Conservation (phyloP, 2,113 vertebrate genomes). For the Nannospalax galili region DNA sequence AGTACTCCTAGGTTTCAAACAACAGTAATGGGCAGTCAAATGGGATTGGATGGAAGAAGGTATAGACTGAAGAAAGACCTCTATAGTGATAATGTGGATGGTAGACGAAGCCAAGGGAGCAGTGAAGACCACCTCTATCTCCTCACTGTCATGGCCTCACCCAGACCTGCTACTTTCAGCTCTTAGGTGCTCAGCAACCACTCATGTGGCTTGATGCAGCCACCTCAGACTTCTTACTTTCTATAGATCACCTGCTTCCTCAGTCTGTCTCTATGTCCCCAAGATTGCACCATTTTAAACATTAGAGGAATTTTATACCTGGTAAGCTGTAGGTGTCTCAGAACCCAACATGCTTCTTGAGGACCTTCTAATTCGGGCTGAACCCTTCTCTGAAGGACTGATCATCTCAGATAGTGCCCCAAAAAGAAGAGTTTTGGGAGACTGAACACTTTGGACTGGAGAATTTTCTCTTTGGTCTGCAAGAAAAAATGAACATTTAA, state of each 20-base stretch:
- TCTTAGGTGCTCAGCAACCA: too few relatives aligned
- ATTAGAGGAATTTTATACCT: constrained; percentile 84
- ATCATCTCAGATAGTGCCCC: constrained; percentile 85
- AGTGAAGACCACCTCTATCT: too few relatives aligned
- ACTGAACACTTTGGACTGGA: constrained; percentile 81
- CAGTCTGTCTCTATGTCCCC: neutral
- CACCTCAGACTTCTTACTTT: neutral
- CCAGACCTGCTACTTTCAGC: neutral
- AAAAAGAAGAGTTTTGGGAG: constrained; percentile 94
- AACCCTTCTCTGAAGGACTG: constrained; percentile 80
- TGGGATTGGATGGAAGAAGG: neutral
- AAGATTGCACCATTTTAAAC: neutral
- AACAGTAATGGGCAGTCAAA: neutral
- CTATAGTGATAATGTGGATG: neutral
- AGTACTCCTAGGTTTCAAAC: neutral
- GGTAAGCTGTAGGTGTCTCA: constrained; percentile 82
- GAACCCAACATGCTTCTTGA: constrained; percentile 78
- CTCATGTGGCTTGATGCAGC: neutral
- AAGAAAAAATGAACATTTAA: constrained; percentile 58
- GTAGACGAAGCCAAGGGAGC: neutral
- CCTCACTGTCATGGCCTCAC: neutral
- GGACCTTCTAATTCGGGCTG: constrained; percentile 64
- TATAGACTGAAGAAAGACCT: neutral
- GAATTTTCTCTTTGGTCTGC: constrained; percentile 74
- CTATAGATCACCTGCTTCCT: neutral